Evolutionary conservation across 2,797 vertebrate species (phyloP), one percentile per base, ranked within the genome.

Genomic region (Fistularia tabacaria): DNA sequence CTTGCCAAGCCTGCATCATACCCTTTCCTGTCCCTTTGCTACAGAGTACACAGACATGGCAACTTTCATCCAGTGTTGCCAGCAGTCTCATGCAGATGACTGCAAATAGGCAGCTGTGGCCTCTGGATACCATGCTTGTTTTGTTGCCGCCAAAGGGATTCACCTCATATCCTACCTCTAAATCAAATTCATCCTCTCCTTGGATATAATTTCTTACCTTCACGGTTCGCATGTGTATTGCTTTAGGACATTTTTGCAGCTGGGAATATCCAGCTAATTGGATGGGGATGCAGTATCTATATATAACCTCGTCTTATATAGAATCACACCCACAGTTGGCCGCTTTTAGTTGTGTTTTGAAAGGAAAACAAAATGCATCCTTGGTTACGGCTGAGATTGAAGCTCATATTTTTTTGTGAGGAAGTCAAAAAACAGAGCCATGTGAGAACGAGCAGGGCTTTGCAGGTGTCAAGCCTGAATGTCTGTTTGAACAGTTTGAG

Each of bases 231-330:
- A 77, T 73, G 79, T 84, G 71, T 59, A 61, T 57, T 39, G 74
- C 79, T 74, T 15, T 60, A 62, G 77, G 76, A 73, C 38, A 59
- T 77, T 81, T 75, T 53, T 73, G 62, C 76, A 71, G 65, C 60
- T 62, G 71, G 78, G 54, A 79, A 82, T 75, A 82, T 71, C 59
- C 62, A 73, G 67, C 88, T 87, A 86, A 81, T 77, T 68, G 55
- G 60, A 70, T 14, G 37, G 64, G 62, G 63, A 49, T 41, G 64
- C 9, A 45, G 52, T 38, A 68, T 76, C 46, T 69, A 58, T 68
- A 68, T 71, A 25, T 73, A 71, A 77, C 66, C 58, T 46, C 1
- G 38, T 55, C 50, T 61, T 38, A 51, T 49, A 57, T n/a, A 49
- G 54, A 67, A 63, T 62, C 66, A 69, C 70, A 58, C 57, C 74